Base-by-base conservation (phyloP, 1,140 invertebrate genomes). In the Cataglyphis hispanica region DNA sequence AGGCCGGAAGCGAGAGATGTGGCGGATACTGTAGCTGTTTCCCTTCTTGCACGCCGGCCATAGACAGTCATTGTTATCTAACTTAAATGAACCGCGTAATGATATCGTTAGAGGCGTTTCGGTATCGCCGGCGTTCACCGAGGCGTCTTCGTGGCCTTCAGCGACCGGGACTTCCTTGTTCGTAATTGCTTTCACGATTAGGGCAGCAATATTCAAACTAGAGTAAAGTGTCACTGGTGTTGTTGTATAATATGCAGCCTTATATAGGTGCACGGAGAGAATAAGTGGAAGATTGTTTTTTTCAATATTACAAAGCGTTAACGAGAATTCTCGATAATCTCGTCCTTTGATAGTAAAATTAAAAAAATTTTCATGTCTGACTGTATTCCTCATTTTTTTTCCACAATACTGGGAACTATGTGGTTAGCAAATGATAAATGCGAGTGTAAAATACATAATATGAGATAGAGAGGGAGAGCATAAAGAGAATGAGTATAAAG, bases 41-140 rank as follows among this genome's bases (percentile, higher is more conserved):
- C 87, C 89, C 84, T 77, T 78, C 77, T 86, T 43, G 43, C 64
- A 19, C 25, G 63, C 85, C 85, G 19, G 72, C 90, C 88, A 88
- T 89, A 84, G 78, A 77, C 16, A 90, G 89, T 92, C 92, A 91
- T 92, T 94, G 93, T 94, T 94, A 93, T 94, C 93, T 94, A 94
- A 94, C 94, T 94, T 94, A 94, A 94, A 94, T 94, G 93, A 94
- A 94, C 92, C 94, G 92, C 90, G 92, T 92, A 93, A 93, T 94
- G 93, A 94, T 94, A 94, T 93, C 91, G 92, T 94, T 94, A 92
- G 89, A 90, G 91, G 89, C 87, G 91, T 93, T 94, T 93, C 91
- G 89, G 87, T 90, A 87, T 81, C 84, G 77, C 81, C 83, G 85
- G 63, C 85, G 85, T 63, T 85, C 85, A 76, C 85, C 83, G 83